A percentile compares a stretch with the other conserved stretches of the same genome.
Conservation (phyloP, 2,113 vertebrate genomes). For the Forbesichthys papilliferus region DNA sequence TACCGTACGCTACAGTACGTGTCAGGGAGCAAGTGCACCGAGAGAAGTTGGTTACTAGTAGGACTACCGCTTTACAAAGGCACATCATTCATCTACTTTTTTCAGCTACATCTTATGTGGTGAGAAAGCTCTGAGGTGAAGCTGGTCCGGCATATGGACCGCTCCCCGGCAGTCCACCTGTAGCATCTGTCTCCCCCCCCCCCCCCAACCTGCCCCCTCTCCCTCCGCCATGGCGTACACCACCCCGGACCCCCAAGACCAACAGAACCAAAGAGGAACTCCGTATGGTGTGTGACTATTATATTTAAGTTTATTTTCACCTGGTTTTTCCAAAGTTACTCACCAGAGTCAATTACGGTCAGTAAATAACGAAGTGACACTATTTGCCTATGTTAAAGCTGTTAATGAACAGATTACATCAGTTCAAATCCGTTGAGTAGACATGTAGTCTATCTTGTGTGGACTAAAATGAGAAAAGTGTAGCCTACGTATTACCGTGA, state of each 20-base stretch:
- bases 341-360: neutral
- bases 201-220: neutral
- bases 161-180: constrained; percentile 63
- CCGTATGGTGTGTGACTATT: constrained; percentile 47
- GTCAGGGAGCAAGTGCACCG: constrained; percentile 37
- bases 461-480: no score
- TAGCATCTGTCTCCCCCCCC: constrained; percentile 43
- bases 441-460: no score
- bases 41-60: neutral
- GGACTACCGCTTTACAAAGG: neutral
- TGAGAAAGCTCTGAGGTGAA: constrained; percentile 32
- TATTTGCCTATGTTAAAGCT: no score
- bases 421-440: no score
- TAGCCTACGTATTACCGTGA: no score
- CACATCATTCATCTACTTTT: neutral
- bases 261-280: constrained; percentile 4
- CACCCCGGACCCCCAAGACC: constrained; percentile 36
- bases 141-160: constrained; percentile 57
- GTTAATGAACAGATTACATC: no score
- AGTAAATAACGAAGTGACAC: no score
- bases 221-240: constrained; percentile 57
- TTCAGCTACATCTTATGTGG: neutral
- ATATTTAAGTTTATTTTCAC: neutral
- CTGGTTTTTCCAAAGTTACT: neutral
- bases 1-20: neutral